Evolutionary conservation across 2,888 invertebrate species (phyloP), one percentile per base, ranked within the genome.

Genomic region (Campaea margaritaria): DNA sequence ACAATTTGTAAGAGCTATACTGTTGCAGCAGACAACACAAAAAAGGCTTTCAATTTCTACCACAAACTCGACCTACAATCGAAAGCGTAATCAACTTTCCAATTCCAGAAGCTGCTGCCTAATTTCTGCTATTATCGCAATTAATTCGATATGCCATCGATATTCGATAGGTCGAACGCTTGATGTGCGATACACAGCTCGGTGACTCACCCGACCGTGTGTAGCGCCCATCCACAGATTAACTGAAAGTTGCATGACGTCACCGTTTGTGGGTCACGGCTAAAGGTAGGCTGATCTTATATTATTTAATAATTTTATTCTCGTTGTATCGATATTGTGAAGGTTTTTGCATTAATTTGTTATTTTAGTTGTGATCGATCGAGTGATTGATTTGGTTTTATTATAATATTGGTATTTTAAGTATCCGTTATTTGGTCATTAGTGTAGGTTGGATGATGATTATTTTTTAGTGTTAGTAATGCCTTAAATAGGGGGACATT

Each of bases 241-340:
- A 48, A 7, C 11, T 42, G 21, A 15, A 16, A 54, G 54, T 45
- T 13, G 10, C 38, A 63, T 88, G 86, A 87, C 85, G 86, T 88
- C 87, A 88, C 62, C 52, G 51, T 72, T 75, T 78, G 75, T 87
- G 70, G 87, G 89, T 87, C 89, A 89, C 66, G 89, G 89, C 71
- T 72, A 31, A 41, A 39, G 58, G 80, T 79, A 77, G 81, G 78
- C 65, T 69, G 44, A 50, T 11, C 10, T 47, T 52, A 58, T 55
- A 58, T 55, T 47, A 59, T 53, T 60, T 55, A 43, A 47, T 52
- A 43, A 59, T 21, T 21, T 21, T 3, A 21, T 54, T 42, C 36
- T 34, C n/a, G 13, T 4, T 38, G 7, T 12, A 46, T 48, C 39
- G 41, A 44, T 34, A 46, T 51, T 51, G 50, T 28, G 38, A 47